Percentiles rank a stretch among this genome's conserved stretches.
Evolutionary conservation across 2,797 vertebrate species (phyloP).

Genomic region (Urocyon cinereoargenteus): DNA sequence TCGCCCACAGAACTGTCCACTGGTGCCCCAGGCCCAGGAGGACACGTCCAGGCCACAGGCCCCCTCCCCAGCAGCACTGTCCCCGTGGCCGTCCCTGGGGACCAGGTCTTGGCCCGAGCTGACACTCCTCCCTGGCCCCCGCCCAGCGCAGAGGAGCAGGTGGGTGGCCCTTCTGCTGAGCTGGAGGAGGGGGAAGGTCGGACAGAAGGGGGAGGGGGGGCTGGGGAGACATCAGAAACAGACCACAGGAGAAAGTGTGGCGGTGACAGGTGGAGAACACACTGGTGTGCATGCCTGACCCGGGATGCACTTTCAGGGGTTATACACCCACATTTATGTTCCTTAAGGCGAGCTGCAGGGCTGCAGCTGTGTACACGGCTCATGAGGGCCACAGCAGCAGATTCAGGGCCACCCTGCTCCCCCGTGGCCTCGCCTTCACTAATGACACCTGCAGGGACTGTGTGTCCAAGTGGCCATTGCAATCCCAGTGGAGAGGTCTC

Average conservation of each 20-base stretch:
- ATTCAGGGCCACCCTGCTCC: too few species aligned
- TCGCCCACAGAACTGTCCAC: neutral
- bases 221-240: neutral
- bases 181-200: neutral
- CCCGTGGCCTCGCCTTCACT: too few species aligned
- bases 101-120: neutral
- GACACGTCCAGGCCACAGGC: neutral
- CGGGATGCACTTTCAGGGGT: neutral
- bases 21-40: neutral
- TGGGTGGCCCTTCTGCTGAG: neutral
- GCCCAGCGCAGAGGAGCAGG: neutral
- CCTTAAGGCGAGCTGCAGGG: too few species aligned
- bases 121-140: neutral
- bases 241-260: too few species aligned
- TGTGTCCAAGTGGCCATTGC: too few species aligned
- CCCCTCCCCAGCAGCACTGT: too few species aligned
- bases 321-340: rapidly evolving
- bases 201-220: neutral
- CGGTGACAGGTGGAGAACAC: too few species aligned
- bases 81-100: neutral
- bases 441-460: too few species aligned
- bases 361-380: too few species aligned
- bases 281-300: too few species aligned
- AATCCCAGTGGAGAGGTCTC: neutral
- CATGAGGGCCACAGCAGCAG: too few species aligned